phyloP scores from a whole-genome alignment of 1,140 invertebrate species.

The Asbolus verrucosus region DNA sequence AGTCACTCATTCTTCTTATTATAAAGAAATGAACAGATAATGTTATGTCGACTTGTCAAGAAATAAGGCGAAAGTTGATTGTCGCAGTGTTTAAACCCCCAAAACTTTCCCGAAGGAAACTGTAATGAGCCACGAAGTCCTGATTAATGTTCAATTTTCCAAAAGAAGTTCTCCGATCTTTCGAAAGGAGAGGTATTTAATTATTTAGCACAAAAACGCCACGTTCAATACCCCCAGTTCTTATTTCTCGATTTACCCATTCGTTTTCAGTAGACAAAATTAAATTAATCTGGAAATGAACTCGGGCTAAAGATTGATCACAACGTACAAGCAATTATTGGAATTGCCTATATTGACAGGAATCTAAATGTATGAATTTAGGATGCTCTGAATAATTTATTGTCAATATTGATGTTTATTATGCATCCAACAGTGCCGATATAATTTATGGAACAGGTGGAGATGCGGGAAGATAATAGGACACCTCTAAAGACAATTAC shows the following conservation, averaged over 20 bases:
- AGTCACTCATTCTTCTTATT: too few relatives aligned
- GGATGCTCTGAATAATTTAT: conserved; percentile 7
- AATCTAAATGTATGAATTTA: background rate
- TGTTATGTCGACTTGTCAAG: too few relatives aligned
- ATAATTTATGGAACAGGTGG: conserved; percentile 12
- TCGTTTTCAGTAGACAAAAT: conserved; percentile 30
- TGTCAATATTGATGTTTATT: conserved; percentile 17
- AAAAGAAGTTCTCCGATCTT: conserved; percentile 20
- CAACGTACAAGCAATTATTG: conserved; percentile 6
- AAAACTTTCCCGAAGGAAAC: background rate
- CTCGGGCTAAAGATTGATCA: conserved; percentile 7
- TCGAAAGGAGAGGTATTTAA: conserved; percentile 24
- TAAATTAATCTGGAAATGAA: conserved; percentile 22
- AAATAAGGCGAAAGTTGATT: background rate
- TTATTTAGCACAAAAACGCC: conserved; percentile 39
- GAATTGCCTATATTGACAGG: conserved; percentile 20
- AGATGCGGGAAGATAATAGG: conserved; percentile 16
- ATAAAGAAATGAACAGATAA: too few relatives aligned
- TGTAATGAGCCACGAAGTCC: conserved; percentile 28
- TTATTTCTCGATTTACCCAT: conserved; percentile 24
- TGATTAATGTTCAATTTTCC: conserved; percentile 31
- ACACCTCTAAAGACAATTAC: too few relatives aligned
- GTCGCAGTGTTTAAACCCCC: background rate
- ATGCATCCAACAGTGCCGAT: background rate
- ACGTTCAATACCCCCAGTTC: conserved; percentile 6